These are phyloP conservation scores for Epinephelus malabaricus DNA, from an alignment of 2,797 vertebrate genomes.

Conservation along the genomic window DNA sequence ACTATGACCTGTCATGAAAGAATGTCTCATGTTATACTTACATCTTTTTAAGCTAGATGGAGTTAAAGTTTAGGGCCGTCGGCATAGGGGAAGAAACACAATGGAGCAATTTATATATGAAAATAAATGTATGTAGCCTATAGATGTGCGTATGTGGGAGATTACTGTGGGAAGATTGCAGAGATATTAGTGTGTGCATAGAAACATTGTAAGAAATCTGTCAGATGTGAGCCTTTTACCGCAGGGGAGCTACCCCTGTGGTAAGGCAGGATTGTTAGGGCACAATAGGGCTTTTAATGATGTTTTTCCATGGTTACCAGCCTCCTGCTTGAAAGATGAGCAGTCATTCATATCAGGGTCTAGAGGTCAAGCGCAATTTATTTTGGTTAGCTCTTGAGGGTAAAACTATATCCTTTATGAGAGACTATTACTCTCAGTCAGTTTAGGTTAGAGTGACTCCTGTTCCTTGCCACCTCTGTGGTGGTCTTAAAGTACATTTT, in stretches of 20 bases:
- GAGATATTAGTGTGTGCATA: slow-evolving; percentile 39
- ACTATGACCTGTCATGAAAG: slow-evolving; percentile 57
- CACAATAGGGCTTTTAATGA: slow-evolving; percentile 73
- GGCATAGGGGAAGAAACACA: slow-evolving; percentile 17
- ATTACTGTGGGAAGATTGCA: slow-evolving; percentile 55
- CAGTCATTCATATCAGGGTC: slow-evolving; percentile 67
- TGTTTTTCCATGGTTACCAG: slow-evolving; percentile 73
- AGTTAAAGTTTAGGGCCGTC: slow-evolving; percentile 12
- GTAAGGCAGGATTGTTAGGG: slow-evolving; percentile 46
- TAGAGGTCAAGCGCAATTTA: slow-evolving; percentile 66
- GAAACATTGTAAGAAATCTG: slow-evolving; percentile 50
- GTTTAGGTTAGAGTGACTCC: slow-evolving; percentile 16
- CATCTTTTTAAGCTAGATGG: slow-evolving; percentile 20
- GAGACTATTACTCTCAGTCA: slow-evolving; percentile 1
- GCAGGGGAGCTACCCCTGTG: slow-evolving; percentile 24
- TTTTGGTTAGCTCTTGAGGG: slow-evolving; percentile 28
- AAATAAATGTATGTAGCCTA: slow-evolving; percentile 12
- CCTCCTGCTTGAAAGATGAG: slow-evolving; percentile 66
- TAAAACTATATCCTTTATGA: slow-evolving; percentile 29
- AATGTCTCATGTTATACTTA: slow-evolving; percentile 52
- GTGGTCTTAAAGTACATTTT: slow-evolving; percentile 10
- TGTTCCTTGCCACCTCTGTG: not conserved
- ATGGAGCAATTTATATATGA: slow-evolving; percentile 6
- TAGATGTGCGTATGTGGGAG: slow-evolving; percentile 18
- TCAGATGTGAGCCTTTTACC: slow-evolving; percentile 59